Conservation (phyloP, 2,888 invertebrate species). For the Allophyes oxyacanthae region DNA sequence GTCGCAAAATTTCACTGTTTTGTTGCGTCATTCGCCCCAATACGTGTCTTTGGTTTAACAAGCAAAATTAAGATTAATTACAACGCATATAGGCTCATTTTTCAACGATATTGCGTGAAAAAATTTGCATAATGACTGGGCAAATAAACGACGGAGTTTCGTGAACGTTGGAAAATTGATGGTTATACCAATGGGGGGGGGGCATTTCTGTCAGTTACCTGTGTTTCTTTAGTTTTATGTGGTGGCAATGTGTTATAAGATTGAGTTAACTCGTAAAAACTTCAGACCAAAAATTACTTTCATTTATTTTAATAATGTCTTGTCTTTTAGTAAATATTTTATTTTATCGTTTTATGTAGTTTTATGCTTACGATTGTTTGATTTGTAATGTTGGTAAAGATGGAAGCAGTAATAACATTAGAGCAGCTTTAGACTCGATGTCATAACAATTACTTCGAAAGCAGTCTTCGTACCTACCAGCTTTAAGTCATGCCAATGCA, state of each 20-base stretch:
- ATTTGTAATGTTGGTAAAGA: background rate
- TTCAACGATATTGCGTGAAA: slow-evolving; percentile 55
- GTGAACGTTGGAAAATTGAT: slow-evolving; percentile 57
- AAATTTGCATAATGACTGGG: slow-evolving; percentile 73
- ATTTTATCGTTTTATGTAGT: slow-evolving; percentile 11
- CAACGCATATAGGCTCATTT: slow-evolving; percentile 60
- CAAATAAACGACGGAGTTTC: slow-evolving; percentile 68
- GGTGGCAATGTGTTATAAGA: slow-evolving; percentile 33
- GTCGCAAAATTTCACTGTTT: slow-evolving; percentile 52
- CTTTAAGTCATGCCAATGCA: too few relatives aligned
- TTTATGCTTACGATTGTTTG: slow-evolving; percentile 4
- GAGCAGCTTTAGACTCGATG: background rate
- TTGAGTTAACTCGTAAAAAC: slow-evolving; percentile 38
- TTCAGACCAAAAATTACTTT: slow-evolving; percentile 25
- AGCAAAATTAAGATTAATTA: slow-evolving; percentile 63
- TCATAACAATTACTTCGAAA: too few relatives aligned
- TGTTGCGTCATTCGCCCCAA: slow-evolving; percentile 39
- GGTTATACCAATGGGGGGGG: slow-evolving; percentile 53
- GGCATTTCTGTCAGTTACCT: slow-evolving; percentile 50
- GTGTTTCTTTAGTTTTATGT: slow-evolving; percentile 40
- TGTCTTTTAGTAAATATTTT: background rate
- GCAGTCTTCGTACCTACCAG: background rate
- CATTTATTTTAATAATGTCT: slow-evolving; percentile 29
- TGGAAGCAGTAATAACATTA: background rate
- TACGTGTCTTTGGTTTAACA: slow-evolving; percentile 33